Conservation (phyloP, 2,797 vertebrate genomes). For the Xyrichtys novacula region DNA sequence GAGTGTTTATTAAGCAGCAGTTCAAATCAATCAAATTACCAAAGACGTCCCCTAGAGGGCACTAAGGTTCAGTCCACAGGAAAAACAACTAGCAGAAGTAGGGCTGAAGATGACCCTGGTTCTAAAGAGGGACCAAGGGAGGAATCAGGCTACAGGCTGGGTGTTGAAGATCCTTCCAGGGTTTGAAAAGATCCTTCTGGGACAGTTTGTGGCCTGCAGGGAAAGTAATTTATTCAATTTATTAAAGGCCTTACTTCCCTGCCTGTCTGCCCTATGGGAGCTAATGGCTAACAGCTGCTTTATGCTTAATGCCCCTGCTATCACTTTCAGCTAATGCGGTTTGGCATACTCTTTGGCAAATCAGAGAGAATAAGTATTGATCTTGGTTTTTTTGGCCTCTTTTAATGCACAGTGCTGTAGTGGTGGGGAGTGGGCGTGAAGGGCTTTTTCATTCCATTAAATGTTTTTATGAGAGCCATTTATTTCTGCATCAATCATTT, state of each 20-base stretch:
- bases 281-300: constrained; percentile 65
- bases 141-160: constrained; percentile 23
- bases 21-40: constrained; percentile 52
- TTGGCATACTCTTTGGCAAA: constrained; percentile 69
- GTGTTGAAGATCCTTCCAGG: constrained; percentile 35
- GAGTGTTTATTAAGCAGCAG: too few species aligned
- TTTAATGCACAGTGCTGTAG: constrained; percentile 50
- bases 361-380: constrained; percentile 70
- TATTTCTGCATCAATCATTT: constrained; percentile 48
- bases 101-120: constrained; percentile 36
- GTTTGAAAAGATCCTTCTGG: constrained; percentile 60
- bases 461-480: constrained; percentile 60
- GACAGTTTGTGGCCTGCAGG: constrained; percentile 46
- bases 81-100: constrained; percentile 1
- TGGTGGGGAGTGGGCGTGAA: constrained; percentile 57
- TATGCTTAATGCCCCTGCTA: constrained; percentile 64
- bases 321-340: constrained; percentile 68
- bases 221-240: constrained; percentile 69
- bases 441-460: constrained; percentile 57
- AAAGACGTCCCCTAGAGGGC: constrained; percentile 33
- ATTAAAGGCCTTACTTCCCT: constrained; percentile 47
- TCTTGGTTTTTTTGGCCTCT: constrained; percentile 54
- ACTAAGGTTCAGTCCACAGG: constrained; percentile 28
- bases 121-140: constrained; percentile 15
- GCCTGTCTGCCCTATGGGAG: constrained; percentile 42